Evolutionary conservation across 2,113 vertebrate genomes (phyloP).

Genomic region (Paracanthobrama guichenoti): DNA sequence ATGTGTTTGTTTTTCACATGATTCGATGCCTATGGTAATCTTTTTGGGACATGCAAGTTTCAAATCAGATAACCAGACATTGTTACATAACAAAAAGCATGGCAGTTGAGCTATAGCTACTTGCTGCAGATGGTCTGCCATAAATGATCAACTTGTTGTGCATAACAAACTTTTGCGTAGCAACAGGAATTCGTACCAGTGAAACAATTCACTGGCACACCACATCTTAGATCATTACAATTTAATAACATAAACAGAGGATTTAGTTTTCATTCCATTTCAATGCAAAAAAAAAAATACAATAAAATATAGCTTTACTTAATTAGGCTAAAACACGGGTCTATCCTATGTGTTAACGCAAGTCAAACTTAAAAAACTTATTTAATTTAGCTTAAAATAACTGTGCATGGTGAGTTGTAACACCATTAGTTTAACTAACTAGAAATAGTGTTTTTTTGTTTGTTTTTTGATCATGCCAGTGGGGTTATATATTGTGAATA

Average conservation of each 20-base stretch:
- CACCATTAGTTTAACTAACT: neutral
- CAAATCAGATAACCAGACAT: constrained; percentile 42
- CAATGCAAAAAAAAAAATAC: neutral
- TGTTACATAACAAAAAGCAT: neutral
- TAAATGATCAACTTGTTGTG: neutral
- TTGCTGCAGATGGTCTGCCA: neutral
- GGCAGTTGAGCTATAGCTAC: neutral
- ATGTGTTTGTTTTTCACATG: constrained; percentile 27
- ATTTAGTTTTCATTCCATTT: neutral
- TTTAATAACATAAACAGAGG: neutral
- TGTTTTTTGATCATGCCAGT: too few relatives aligned
- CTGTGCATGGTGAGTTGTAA: neutral
- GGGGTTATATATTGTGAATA: neutral
- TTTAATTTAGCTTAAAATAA: neutral
- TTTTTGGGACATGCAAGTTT: constrained; percentile 2
- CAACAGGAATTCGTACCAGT: neutral
- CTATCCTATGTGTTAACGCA: too few relatives aligned
- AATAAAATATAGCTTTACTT: too few relatives aligned
- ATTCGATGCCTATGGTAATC: neutral
- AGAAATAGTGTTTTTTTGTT: too few relatives aligned
- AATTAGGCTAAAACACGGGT: too few relatives aligned
- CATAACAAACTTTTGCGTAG: neutral
- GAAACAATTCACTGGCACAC: neutral
- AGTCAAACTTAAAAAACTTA: too few relatives aligned
- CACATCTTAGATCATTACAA: neutral